Evolutionary conservation across 2,888 invertebrate species (phyloP), one percentile per base, ranked within the genome.

Genomic region (Barypeithes pellucidus): DNA sequence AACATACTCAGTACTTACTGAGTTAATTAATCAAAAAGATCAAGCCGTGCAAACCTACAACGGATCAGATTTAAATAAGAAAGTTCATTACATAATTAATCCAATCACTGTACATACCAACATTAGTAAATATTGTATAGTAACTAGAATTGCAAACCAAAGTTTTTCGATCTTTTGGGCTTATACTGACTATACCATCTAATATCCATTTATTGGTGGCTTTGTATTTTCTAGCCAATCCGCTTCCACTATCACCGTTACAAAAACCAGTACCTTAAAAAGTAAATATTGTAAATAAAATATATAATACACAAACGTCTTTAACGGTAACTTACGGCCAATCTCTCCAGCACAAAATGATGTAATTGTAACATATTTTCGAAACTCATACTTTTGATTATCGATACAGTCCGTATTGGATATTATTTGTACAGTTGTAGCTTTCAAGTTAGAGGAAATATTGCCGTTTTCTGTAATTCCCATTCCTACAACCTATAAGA

Each of bases 201-300:
- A 87, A 77, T 12, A 83, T 79, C 82, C 82, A 83, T 77, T 74
- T 75, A n/a, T 65, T 50, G 0, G 73, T 75, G n/a, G 69, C 57
- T 43, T 79, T 72, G 33, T 86, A 86, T 36, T 85, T 85, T 43
- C 90, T 83, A 0, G 88, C 85, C 0, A 91, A 83, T 16, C 91
- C 91, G 14, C 91, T 90, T 0, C 91, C 91, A 74, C 91, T 91
- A 79, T 91, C 91, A 0, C 91, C 91, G 79, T 91, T 91, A 50
- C 90, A 89, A 20, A 90, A 90, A 45, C 89, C 89, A 8, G 87
- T 87, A 12, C 87, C 89, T 89, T 79, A 66, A 70, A 67, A 39
- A 39, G 33, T 5, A 39, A 8, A 39, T n/a, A n/a, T 12, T 5
- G 4, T 39, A 8, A 33, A 36, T 36, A 11, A 36, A 2, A 11